Conservation (phyloP, 1,140 invertebrate species). For the Drosophila pallidifrons region DNA sequence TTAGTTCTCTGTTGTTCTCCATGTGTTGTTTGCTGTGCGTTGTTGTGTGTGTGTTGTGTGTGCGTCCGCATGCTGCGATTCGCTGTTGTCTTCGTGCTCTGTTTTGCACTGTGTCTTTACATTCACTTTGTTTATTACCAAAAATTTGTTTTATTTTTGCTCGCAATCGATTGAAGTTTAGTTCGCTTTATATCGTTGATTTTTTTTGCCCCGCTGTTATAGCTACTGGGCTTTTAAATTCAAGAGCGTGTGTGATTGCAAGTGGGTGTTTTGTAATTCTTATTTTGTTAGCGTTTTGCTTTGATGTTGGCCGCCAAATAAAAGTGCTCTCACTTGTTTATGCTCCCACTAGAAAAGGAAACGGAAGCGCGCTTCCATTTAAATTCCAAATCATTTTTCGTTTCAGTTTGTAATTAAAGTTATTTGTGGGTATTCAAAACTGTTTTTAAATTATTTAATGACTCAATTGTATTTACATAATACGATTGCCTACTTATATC, state of each 20-base stretch:
- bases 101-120: constrained; percentile 43
- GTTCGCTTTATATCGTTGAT: constrained; percentile 37
- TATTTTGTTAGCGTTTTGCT: constrained; percentile 43
- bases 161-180: constrained; percentile 77
- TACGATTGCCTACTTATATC: neutral
- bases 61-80: constrained; percentile 8
- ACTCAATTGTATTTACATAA: no score
- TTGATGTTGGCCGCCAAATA: constrained; percentile 61
- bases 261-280: constrained; percentile 11
- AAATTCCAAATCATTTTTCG: constrained; percentile 5
- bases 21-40: constrained; percentile 14
- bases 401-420: neutral
- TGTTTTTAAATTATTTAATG: neutral
- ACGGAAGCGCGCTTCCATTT: neutral
- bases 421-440: neutral
- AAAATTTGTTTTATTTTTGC: constrained; percentile 74
- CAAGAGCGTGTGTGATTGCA: constrained; percentile 2
- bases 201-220: constrained; percentile 27
- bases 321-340: constrained; percentile 24
- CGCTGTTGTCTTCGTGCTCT: constrained; percentile 31
- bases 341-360: neutral
- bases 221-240: constrained; percentile 29
- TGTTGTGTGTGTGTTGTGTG: constrained; percentile 14
- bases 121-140: constrained; percentile 52
- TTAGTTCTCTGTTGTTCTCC: constrained; percentile 31